phyloP scores from a whole-genome alignment of 2,113 vertebrate genomes.

The Oceanites oceanicus region DNA sequence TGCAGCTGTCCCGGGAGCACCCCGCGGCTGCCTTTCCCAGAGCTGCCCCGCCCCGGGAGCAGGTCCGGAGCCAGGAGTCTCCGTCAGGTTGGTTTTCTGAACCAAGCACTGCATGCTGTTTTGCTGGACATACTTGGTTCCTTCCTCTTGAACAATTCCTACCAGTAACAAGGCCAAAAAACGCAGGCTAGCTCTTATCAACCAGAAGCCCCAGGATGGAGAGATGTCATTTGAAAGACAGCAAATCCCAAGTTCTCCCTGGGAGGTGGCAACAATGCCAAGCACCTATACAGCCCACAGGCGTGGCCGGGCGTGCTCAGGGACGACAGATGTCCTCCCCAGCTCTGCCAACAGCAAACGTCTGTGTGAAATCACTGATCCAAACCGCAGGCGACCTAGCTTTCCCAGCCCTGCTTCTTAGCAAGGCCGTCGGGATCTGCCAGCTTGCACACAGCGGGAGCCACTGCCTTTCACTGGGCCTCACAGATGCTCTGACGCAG shows the following conservation, averaged over 20 bases:
- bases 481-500: conserved; percentile 22
- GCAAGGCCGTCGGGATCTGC: not conserved
- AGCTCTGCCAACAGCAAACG: rapidly evolving
- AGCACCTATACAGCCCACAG: not conserved
- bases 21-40: not conserved
- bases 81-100: not conserved
- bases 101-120: rapidly evolving
- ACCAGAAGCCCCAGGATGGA: not conserved
- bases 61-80: not conserved
- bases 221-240: rapidly evolving
- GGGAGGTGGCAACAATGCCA: rapidly evolving
- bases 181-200: rapidly evolving
- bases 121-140: rapidly evolving
- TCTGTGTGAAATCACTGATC: not conserved
- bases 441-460: conserved; percentile 42
- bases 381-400: rapidly evolving
- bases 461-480: not conserved
- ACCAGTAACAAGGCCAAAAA: not conserved
- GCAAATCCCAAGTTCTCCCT: not conserved
- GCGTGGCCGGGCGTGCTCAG: rapidly evolving
- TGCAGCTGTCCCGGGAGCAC: not conserved
- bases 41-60: not conserved
- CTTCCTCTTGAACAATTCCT: not conserved
- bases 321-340: not conserved
- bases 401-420: not conserved